Evolutionary conservation across 2,888 invertebrate genomes (phyloP), one percentile per base, ranked within the genome.

Genomic region (Drosophila colorata): DNA sequence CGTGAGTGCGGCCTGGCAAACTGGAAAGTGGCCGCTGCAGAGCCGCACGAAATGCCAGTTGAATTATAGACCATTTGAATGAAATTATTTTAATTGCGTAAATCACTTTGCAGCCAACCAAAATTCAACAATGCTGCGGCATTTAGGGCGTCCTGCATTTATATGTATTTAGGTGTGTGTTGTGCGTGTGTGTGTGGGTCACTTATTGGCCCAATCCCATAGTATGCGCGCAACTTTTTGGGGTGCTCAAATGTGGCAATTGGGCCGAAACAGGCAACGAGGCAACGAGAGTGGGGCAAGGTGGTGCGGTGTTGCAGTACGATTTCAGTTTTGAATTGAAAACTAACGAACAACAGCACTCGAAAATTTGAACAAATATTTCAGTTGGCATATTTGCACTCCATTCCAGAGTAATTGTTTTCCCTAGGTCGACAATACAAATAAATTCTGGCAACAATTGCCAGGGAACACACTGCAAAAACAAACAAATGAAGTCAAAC

Each of bases 61-160:
- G 84, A 85, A 85, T 85, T 85, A 88, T 87, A 80, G 81, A 80
- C 76, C 78, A 85, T 87, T 85, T 87, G 87, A 87, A 81, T 78
- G 81, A 85, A 88, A 85, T 85, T 88, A 85, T 85, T 85, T 85
- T 88, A 85, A 85, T 85, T 85, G 88, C 85, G 88, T 85, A 85
- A 88, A 88, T 88, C 85, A 85, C 87, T 88, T 88, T 88, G 76
- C 75, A 71, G 69, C 64, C 68, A 76, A 80, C 83, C 83, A 66
- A 70, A 86, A 75, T 80, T 69, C 80, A 88, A 86, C 82, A 82
- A 85, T 75, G 79, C 75, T 69, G 87, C 69, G 78, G 74, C 71
- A 75, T 78, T 78, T 56, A 48, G 57, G 57, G 53, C 77, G 43
- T 41, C 38, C 55, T 40, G 31, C 40, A 8, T 44, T n/a, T 52